These are phyloP conservation scores for Colletes gigas DNA, from an alignment of 1,140 invertebrate genomes.

Conservation along the genomic window DNA sequence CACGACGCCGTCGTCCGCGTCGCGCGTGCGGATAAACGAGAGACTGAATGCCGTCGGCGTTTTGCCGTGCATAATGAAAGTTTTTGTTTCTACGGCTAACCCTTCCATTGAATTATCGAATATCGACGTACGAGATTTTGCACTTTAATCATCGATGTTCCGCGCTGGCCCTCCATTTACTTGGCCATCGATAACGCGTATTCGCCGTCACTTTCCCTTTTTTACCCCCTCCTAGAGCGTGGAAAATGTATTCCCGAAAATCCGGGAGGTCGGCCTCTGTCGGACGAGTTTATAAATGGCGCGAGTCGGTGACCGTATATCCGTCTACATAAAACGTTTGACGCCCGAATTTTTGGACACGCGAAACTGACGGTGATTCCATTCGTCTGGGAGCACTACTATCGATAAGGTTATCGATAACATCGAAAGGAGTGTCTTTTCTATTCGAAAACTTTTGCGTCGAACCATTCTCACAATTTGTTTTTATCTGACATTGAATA, in stretches of 20 bases:
- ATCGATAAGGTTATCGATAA: no score
- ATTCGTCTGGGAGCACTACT: no score
- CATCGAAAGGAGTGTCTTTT: no score
- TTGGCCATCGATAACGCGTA: constrained; percentile 54
- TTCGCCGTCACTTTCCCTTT: constrained; percentile 54
- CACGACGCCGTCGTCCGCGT: no score
- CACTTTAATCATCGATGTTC: constrained; percentile 59
- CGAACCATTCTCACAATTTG: no score
- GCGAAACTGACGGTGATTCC: neutral
- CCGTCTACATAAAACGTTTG: constrained; percentile 1
- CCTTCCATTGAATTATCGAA: constrained; percentile 54
- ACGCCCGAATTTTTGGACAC: neutral
- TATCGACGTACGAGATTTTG: constrained; percentile 62
- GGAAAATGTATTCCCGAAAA: constrained; percentile 27
- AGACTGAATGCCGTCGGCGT: no score
- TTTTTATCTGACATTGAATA: no score
- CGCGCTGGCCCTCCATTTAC: constrained; percentile 45
- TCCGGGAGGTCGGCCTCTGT: neutral
- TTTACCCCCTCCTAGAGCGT: neutral
- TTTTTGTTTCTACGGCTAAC: neutral
- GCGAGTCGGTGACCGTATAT: neutral
- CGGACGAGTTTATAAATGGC: constrained; percentile 3
- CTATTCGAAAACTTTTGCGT: no score
- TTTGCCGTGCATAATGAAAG: constrained; percentile 2
- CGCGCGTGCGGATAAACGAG: no score